phyloP scores from a whole-genome alignment of 2,797 vertebrate species.

The Acrossocheilus fasciatus region DNA sequence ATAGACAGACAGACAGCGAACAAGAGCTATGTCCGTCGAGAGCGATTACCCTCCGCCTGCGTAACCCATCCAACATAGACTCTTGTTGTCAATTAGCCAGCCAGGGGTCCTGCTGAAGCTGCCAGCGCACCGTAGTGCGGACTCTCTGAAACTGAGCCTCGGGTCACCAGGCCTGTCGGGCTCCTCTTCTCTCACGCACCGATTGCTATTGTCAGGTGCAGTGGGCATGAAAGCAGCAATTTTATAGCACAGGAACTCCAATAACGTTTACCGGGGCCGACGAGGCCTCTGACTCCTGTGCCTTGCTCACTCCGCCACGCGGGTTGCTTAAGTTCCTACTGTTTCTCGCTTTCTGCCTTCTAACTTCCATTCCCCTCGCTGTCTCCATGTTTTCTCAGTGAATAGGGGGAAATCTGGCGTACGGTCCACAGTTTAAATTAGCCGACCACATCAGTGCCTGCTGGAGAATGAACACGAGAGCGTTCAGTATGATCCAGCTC shows the following conservation, averaged over 20 bases:
- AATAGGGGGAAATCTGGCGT: neutral
- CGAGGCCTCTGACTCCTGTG: constrained; percentile 76
- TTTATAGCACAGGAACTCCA: constrained; percentile 88
- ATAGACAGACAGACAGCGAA: constrained; percentile 11
- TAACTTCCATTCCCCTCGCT: neutral
- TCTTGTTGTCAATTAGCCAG: constrained; percentile 51
- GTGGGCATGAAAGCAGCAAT: constrained; percentile 88
- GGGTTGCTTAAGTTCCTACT: constrained; percentile 82
- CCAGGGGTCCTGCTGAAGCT: constrained; percentile 12
- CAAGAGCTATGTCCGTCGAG: constrained; percentile 22
- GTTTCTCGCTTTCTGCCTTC: constrained; percentile 69
- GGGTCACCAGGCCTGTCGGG: constrained; percentile 29
- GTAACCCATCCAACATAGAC: constrained; percentile 37
- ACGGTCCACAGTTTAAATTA: constrained; percentile 31
- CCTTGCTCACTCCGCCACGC: constrained; percentile 72
- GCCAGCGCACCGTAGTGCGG: constrained; percentile 2
- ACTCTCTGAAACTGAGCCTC: constrained; percentile 36
- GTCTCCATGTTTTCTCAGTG: neutral
- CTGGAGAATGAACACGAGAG: constrained; percentile 21
- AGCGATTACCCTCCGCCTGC: constrained; percentile 16
- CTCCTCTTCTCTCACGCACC: constrained; percentile 37
- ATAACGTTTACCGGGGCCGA: constrained; percentile 80
- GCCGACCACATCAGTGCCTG: constrained; percentile 27
- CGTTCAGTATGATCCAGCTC: constrained; percentile 13
- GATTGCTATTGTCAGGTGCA: constrained; percentile 85